phyloP scores from a whole-genome alignment of 2,797 vertebrate genomes.

The Premnoplex brunnescens region DNA sequence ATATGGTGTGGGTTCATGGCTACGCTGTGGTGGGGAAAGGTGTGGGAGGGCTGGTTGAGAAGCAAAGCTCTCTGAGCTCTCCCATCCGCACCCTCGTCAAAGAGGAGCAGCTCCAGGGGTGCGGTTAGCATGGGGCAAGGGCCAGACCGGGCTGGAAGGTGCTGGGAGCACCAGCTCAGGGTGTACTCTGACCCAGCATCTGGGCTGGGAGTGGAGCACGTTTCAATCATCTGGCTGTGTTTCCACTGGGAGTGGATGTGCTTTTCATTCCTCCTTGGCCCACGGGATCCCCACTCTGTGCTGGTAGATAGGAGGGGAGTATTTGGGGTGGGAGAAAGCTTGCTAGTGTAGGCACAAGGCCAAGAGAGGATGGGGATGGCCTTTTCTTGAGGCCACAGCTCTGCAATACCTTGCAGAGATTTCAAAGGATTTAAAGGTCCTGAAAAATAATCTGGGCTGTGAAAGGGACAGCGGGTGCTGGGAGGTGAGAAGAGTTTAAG shows the following conservation, averaged over 20 bases:
- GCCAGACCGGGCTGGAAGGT: neutral
- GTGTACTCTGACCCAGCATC: neutral
- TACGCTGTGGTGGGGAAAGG: neutral
- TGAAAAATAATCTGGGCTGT: neutral
- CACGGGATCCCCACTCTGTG: neutral
- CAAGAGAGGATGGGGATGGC: neutral
- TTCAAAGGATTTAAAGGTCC: neutral
- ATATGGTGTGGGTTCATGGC: neutral
- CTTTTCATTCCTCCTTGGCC: neutral
- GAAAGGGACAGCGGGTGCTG: neutral
- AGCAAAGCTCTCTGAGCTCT: neutral
- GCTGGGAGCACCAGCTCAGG: neutral
- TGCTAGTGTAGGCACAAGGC: neutral
- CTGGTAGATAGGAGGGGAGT: neutral
- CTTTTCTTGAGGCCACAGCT: neutral
- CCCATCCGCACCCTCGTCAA: rapidly evolving
- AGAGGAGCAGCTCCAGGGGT: neutral
- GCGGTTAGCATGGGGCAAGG: neutral
- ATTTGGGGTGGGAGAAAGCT: neutral
- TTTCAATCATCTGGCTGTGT: neutral
- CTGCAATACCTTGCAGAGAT: neutral
- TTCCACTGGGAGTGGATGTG: neutral
- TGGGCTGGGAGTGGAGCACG: rapidly evolving
- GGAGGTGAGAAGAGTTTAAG: neutral
- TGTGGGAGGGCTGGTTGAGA: neutral